phyloP scores from a whole-genome alignment of 2,797 vertebrate species.

The Pseudocheirus occidentalis region DNA sequence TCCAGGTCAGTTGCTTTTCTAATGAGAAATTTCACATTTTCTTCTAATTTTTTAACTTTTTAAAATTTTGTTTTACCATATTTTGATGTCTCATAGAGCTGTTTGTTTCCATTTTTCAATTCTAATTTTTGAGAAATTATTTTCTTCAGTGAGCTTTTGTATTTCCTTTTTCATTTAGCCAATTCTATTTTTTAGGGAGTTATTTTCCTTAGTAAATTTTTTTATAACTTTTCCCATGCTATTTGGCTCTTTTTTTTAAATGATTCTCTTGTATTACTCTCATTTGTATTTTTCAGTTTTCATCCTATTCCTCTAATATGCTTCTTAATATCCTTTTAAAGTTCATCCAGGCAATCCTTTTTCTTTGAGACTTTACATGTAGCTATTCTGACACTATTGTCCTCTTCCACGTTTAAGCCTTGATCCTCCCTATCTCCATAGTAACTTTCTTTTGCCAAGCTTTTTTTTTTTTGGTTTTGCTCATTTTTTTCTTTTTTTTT shows the following conservation, averaged over 20 bases:
- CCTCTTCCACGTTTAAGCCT: background rate
- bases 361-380: background rate
- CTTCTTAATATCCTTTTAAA: background rate
- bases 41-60: background rate
- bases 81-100: background rate
- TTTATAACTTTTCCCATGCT: background rate
- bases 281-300: background rate
- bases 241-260: background rate
- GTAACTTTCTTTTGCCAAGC: background rate
- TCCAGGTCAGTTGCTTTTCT: background rate
- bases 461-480: background rate
- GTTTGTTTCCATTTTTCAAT: background rate
- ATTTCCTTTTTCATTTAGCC: background rate
- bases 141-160: background rate
- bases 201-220: background rate
- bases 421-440: background rate
- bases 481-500: background rate
- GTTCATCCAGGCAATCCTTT: background rate
- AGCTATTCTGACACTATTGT: background rate
- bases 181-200: background rate
- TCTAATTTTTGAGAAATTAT: background rate
- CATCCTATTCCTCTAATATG: background rate
- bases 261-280: background rate
- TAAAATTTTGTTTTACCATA: background rate
- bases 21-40: background rate